These are phyloP conservation scores for Cladopsammia gracilis DNA, from an alignment of 64 coral and sea anemone species.

Conservation along the genomic window DNA sequence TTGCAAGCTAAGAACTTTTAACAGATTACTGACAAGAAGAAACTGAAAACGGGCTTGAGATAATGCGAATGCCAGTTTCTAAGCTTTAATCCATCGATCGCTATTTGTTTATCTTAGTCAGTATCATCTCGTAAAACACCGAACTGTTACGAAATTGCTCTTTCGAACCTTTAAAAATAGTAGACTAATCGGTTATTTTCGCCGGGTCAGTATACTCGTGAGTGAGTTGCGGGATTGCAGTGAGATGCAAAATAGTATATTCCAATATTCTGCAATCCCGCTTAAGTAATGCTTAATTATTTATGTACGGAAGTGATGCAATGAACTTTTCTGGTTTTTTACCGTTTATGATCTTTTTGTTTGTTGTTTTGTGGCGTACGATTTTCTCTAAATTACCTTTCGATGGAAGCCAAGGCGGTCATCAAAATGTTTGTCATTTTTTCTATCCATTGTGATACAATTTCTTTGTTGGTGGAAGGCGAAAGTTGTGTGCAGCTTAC, in stretches of 20 bases:
- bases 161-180: background rate
- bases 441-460: background rate
- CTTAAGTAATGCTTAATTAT: too few relatives aligned
- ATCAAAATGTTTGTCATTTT: slow-evolving; percentile 39
- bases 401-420: background rate
- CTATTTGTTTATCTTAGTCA: background rate
- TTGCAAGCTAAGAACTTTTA: slow-evolving; percentile 46
- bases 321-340: background rate
- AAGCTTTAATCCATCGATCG: background rate
- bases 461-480: slow-evolving; percentile 8
- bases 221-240: too few relatives aligned
- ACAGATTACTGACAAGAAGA: slow-evolving; percentile 9
- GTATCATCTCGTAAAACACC: background rate
- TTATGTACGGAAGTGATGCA: too few relatives aligned
- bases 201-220: too few relatives aligned
- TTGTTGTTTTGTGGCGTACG: background rate
- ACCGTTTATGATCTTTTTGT: background rate
- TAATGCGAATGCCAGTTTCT: background rate
- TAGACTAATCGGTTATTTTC: background rate
- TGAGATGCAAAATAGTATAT: too few relatives aligned
- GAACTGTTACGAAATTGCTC: background rate
- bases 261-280: too few relatives aligned
- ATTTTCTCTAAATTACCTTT: background rate
- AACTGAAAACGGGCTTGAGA: background rate
- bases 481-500: too few relatives aligned